Base-by-base conservation (phyloP, 2,113 vertebrate genomes). In the Camelus bactrianus region DNA sequence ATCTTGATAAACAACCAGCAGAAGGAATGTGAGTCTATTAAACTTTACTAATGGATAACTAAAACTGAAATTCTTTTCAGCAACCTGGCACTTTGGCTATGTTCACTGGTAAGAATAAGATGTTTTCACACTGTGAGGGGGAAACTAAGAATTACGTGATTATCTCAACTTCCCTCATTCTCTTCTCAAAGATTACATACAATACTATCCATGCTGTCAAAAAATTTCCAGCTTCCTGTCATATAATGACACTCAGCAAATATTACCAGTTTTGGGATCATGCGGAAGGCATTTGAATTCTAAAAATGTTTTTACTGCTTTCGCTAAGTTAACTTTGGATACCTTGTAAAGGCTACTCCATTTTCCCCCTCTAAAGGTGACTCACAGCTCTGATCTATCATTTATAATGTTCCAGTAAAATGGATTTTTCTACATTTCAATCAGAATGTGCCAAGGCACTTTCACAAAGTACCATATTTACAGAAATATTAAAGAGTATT, bases 401-500 rank as follows among this genome's bases (percentile, higher is more conserved):
- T 56, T 96, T 97, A 84, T 0, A 0, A 81, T 0, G 0, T 28
- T 67, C 64, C 93, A 76, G 54, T 92, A 89, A 95, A 91, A 87
- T 38, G 88, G 8, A 2, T 30, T 94, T 97, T 96, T 81, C 54
- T 85, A 89, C 38, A 24, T 91, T 97, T 97, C 87, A 96, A 22
- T 82, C 91, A 95, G 42, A 97, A 97, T 69, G 58, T 97, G 94
- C 90, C 80, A 96, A 97, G 93, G 28, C 24, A 60, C 2, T 12
- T 79, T 96, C 95, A 92, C 2, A 9, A 97, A 97, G 96, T 62
- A 91, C 54, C 73, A 69, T 60, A 94, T 96, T 96, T 96, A 96
- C 73, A 95, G 88, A 96, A 60, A 93, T 94, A 97, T 91, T 96
- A 97, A 96, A 97, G 50, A 92, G 38, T 75, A 91, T 79, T 97